Evolutionary conservation across 2,113 vertebrate species (phyloP).

Genomic region (Corvus moneduloides): DNA sequence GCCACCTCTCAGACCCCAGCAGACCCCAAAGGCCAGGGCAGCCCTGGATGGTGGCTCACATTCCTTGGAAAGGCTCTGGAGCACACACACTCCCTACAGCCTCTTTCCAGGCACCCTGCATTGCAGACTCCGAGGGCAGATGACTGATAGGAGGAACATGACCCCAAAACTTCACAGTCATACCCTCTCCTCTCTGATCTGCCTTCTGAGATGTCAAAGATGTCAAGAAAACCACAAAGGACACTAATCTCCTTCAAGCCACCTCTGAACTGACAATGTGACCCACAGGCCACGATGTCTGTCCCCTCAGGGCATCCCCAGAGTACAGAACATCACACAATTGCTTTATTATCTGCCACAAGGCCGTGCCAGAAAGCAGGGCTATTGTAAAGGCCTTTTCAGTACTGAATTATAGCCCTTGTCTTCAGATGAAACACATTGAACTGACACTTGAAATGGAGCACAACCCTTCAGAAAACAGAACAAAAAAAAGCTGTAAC

Average conservation of each 20-base stretch:
- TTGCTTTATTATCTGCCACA: background rate
- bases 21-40: background rate
- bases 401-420: background rate
- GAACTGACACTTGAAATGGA: background rate
- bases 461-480: background rate
- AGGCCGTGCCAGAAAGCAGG: background rate
- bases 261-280: background rate
- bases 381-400: background rate
- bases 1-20: background rate
- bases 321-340: background rate
- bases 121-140: background rate
- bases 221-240: background rate
- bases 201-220: background rate
- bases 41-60: accelerated
- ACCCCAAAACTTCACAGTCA: background rate
- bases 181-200: background rate
- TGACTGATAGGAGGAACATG: background rate
- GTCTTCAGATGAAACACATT: background rate
- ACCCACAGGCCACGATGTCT: background rate
- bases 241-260: background rate
- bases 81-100: background rate
- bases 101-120: background rate
- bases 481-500: background rate
- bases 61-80: background rate
- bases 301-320: slow-evolving; percentile 1